Base-by-base conservation (phyloP, 2,888 invertebrate species). In the Polietes domitor region DNA sequence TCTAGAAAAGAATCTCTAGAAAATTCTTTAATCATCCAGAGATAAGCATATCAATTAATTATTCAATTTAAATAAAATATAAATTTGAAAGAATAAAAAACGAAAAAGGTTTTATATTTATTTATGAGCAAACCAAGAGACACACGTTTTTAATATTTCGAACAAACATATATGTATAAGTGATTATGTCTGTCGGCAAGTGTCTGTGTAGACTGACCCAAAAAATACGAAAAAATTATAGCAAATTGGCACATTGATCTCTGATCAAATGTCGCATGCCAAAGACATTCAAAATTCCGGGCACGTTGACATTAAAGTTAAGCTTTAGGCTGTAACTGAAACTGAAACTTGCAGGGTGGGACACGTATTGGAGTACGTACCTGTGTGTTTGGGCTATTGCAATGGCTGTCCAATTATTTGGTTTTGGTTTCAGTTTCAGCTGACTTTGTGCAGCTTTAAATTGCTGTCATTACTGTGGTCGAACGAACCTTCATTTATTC, bases 181-280 rank as follows among this genome's bases (percentile, higher is more conserved):
- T n/a, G n/a, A n/a, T n/a, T n/a, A n/a, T n/a, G n/a, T n/a, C n/a
- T n/a, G n/a, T n/a, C n/a, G n/a, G n/a, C n/a, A n/a, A n/a, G n/a
- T n/a, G n/a, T n/a, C n/a, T 7, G 6, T 7, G 4, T 7, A 37
- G 37, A 37, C 12, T 12, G 37, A 37, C 37, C 37, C 10, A 37
- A 7, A 37, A 37, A 37, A 37, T 10, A 37, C 41, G 21, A n/a
- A 32, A 65, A 21, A 32, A 43, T 58, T 17, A n/a, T 43, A 72
- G 32, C 17, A 72, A 77, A 77, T 76, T 53, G 76, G 65, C 71
- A 65, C 76, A 80, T 76, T 80, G 80, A 76, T 80, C 76, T 76
- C 71, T 71, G 15, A 58, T 58, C 24, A 26, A 21, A 5, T 26
- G 37, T 61, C 71, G 50, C 37, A 19, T 9, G 19, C 19, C 19